Evolutionary conservation across 2,888 invertebrate species (phyloP).

Genomic region (Sarcophaga caerulescens): DNA sequence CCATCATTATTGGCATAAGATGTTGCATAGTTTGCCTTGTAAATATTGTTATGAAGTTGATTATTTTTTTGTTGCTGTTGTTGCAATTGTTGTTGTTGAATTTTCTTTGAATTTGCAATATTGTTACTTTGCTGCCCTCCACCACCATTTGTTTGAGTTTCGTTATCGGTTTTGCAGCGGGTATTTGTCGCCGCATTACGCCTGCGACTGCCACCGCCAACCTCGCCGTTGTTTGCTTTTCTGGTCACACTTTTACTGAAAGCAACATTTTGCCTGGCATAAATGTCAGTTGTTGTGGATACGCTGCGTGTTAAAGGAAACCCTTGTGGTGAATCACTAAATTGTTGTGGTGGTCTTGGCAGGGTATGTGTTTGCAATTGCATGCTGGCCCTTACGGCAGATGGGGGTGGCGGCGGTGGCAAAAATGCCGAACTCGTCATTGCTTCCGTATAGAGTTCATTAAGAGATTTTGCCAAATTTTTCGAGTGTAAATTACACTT

Average conservation of each 20-base stretch:
- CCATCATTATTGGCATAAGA: conserved; percentile 17
- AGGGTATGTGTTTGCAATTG: conserved; percentile 68
- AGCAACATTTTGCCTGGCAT: conserved; percentile 69
- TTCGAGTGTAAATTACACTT: conserved; percentile 79
- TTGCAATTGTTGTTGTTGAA: conserved; percentile 39
- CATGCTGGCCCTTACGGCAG: conserved; percentile 61
- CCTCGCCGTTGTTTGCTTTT: conserved; percentile 60
- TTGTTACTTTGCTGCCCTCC: conserved; percentile 57
- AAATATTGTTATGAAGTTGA: conserved; percentile 53
- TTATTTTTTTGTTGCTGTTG: conserved; percentile 17
- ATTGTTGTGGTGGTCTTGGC: conserved; percentile 70
- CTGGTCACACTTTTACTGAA: conserved; percentile 38
- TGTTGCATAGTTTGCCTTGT: conserved; percentile 43
- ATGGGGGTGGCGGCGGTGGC: conserved; percentile 69
- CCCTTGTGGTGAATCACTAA: conserved; percentile 76
- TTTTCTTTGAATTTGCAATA: conserved; percentile 48
- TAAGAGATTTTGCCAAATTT: conserved; percentile 80
- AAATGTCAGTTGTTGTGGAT: conserved; percentile 80
- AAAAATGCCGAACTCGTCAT: conserved; percentile 69
- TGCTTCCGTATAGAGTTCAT: conserved; percentile 80
- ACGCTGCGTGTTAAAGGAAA: conserved; percentile 80
- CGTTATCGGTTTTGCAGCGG: conserved; percentile 55
- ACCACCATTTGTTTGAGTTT: conserved; percentile 55
- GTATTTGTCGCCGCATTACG: conserved; percentile 77
- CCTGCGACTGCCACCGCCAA: conserved; percentile 60